Base-by-base conservation (phyloP, 2,888 invertebrate genomes). In the Baronia brevicornis region DNA sequence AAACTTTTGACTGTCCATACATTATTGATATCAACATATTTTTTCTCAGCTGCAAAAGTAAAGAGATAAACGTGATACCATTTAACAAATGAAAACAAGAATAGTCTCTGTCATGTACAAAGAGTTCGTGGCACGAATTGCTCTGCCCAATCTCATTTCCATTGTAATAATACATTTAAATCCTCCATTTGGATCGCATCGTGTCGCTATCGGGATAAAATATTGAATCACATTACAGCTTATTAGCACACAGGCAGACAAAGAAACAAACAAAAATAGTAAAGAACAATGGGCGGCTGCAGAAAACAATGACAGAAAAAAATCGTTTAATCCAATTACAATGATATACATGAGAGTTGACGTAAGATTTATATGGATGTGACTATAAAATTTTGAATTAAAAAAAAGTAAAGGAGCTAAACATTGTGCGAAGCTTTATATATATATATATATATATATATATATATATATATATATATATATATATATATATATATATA, bases 251-350 rank as follows among this genome's bases (percentile, higher is more conserved):
- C 70, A 52, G 39, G 55, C 59, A 54, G 45, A 64, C 66, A 64
- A 50, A 68, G 60, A 60, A 51, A 67, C 67, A 61, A 49, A 60
- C 54, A 54, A 53, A 18, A 54, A 51, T 36, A 22, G 32, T 37
- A 43, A n/a, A 51, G 56, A 78, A 82, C 80, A 80, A 80, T 80
- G 69, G 77, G 44, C 61, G 54, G 54, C 54, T 51, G 56, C 58
- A 52, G 62, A 55, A 69, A 70, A 77, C 79, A 75, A 78, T 74
- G 72, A 80, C 70, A 69, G 63, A 73, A 75, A 74, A 61, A 69
- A 72, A 74, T 73, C 75, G 72, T 78, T 79, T 80, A 80, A 75
- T 79, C 79, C 77, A 80, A 80, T 82, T 80, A 75, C 73, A 72
- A 61, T 66, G 70, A 72, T 71, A 64, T 60, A 67, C 61, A 66